These are phyloP conservation scores for Recurvirostra avosetta DNA, from an alignment of 2,113 vertebrate genomes.

Conservation along the genomic window DNA sequence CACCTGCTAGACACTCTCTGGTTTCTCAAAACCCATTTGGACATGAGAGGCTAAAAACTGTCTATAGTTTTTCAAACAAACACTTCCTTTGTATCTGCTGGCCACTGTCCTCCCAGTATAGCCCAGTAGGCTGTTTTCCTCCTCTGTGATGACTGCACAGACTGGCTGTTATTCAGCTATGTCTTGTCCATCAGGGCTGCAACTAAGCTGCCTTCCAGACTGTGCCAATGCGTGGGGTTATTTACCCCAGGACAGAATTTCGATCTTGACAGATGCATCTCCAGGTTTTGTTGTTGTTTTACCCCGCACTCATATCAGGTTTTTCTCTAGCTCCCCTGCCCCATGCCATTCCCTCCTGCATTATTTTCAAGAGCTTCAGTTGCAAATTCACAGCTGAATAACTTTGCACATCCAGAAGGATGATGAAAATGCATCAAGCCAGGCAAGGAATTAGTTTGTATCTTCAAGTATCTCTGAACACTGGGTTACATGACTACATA, in stretches of 20 bases:
- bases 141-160: fast-evolving
- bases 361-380: background rate
- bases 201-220: background rate
- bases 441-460: background rate
- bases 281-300: background rate
- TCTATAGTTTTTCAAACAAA: background rate
- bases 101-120: background rate
- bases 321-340: background rate
- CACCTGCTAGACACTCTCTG: background rate
- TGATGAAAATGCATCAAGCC: background rate
- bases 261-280: fast-evolving
- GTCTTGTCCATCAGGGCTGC: background rate
- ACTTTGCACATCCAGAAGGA: background rate
- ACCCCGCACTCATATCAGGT: fast-evolving
- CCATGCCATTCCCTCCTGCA: background rate
- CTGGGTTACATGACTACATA: background rate
- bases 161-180: background rate
- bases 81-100: background rate
- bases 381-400: background rate
- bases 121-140: background rate
- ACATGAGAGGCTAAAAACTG: background rate
- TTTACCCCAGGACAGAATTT: background rate
- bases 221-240: fast-evolving
- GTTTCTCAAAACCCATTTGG: background rate
- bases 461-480: background rate